Evolutionary conservation across 2,113 vertebrate species (phyloP).

Genomic region (Protobothrops flavoviridis): DNA sequence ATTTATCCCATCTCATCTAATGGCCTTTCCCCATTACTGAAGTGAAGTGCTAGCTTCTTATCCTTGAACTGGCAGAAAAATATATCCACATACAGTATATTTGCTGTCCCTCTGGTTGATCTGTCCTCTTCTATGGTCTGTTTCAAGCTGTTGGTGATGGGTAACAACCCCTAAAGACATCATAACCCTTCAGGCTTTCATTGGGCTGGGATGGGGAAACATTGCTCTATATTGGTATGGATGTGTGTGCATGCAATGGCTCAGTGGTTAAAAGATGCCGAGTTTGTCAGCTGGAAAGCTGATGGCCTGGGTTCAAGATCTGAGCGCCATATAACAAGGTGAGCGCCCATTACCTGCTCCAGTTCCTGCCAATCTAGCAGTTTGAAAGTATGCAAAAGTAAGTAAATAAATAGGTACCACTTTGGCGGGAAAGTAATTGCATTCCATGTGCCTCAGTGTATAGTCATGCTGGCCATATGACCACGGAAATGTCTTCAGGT

Average conservation of each 20-base stretch:
- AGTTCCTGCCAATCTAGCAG: background rate
- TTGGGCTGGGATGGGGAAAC: background rate
- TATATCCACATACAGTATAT: background rate
- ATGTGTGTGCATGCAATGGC: background rate
- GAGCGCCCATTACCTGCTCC: background rate
- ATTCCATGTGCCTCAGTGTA: background rate
- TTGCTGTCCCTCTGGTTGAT: background rate
- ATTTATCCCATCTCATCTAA: background rate
- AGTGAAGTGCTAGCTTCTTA: background rate
- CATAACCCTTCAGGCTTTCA: background rate
- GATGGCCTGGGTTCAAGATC: background rate
- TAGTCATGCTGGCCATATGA: background rate
- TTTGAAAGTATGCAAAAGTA: background rate
- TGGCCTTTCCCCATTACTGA: background rate
- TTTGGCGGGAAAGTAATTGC: background rate
- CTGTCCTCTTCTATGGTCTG: background rate
- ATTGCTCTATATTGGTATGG: background rate
- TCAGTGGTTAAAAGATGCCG: background rate
- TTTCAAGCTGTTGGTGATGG: background rate
- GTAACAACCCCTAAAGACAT: background rate
- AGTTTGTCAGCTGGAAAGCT: background rate
- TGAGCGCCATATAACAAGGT: background rate
- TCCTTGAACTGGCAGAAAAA: background rate
- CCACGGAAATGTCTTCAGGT: background rate
- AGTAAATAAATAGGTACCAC: background rate